Conservation (phyloP, 2,888 invertebrate species). For the Cheilosia soror region DNA sequence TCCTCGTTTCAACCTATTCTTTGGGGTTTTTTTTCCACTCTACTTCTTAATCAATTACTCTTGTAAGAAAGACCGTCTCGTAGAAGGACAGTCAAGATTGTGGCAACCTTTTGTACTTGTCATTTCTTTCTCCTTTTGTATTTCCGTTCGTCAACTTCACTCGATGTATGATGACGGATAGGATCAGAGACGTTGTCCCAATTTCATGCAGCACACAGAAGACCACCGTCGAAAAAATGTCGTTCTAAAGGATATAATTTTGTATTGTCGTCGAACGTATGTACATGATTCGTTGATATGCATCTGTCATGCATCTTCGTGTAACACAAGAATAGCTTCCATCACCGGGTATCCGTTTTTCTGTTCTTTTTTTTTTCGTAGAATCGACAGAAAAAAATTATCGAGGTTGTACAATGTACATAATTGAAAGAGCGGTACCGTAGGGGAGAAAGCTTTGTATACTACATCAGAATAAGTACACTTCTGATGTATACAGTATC, state of each 20-base stretch:
- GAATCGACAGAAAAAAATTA: slow-evolving; percentile 61
- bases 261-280: slow-evolving; percentile 26
- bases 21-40: background rate
- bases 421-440: slow-evolving; percentile 68
- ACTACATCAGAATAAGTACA: slow-evolving; percentile 54
- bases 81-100: slow-evolving; percentile 51
- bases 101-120: slow-evolving; percentile 19
- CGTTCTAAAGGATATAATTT: slow-evolving; percentile 26
- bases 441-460: slow-evolving; percentile 62
- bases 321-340: slow-evolving; percentile 54
- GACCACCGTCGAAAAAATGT: slow-evolving; percentile 12
- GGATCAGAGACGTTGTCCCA: slow-evolving; percentile 43
- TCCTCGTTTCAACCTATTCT: background rate
- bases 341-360: slow-evolving; percentile 51
- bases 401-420: slow-evolving; percentile 66
- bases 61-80: background rate
- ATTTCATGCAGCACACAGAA: slow-evolving; percentile 18
- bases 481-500: slow-evolving; percentile 45
- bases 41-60: slow-evolving; percentile 7
- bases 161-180: slow-evolving; percentile 37
- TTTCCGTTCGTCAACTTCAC: slow-evolving; percentile 55
- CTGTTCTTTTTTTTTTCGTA: slow-evolving; percentile 20
- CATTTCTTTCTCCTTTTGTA: slow-evolving; percentile 27
- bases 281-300: slow-evolving; percentile 54
- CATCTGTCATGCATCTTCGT: slow-evolving; percentile 55